Conservation (phyloP, 2,113 vertebrate species). For the Theristicus caerulescens region DNA sequence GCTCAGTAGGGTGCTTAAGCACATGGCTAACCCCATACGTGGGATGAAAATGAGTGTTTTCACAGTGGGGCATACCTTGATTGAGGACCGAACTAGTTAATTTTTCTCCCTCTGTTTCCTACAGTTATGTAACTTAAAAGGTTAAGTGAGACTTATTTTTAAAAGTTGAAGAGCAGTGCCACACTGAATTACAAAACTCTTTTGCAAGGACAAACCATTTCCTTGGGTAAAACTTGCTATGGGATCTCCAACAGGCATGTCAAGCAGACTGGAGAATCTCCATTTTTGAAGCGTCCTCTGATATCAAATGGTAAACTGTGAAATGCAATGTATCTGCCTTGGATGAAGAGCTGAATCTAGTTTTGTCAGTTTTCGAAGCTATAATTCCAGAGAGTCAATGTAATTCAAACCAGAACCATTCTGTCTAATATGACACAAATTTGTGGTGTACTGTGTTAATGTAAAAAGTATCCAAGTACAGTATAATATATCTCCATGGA, state of each 20-base stretch:
- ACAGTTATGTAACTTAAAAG: background rate
- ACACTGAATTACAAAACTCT: background rate
- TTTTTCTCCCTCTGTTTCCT: background rate
- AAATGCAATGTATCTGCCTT: background rate
- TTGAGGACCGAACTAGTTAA: background rate
- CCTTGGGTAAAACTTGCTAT: background rate
- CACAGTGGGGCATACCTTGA: background rate
- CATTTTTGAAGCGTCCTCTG: background rate
- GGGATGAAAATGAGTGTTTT: background rate
- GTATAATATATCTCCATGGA: background rate
- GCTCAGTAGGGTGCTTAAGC: background rate
- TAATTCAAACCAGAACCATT: background rate
- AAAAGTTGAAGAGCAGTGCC: background rate
- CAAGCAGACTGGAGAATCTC: background rate
- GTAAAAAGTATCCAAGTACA: background rate
- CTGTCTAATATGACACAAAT: background rate
- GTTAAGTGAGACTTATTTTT: background rate
- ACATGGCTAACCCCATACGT: accelerated
- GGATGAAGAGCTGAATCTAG: background rate
- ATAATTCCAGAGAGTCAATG: background rate
- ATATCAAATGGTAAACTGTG: background rate
- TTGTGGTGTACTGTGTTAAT: background rate
- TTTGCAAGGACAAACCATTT: background rate
- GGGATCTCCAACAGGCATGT: background rate
- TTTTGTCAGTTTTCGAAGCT: background rate